Evolutionary conservation across 2,113 vertebrate species (phyloP).

Genomic region (Proterorhinus semilunaris): DNA sequence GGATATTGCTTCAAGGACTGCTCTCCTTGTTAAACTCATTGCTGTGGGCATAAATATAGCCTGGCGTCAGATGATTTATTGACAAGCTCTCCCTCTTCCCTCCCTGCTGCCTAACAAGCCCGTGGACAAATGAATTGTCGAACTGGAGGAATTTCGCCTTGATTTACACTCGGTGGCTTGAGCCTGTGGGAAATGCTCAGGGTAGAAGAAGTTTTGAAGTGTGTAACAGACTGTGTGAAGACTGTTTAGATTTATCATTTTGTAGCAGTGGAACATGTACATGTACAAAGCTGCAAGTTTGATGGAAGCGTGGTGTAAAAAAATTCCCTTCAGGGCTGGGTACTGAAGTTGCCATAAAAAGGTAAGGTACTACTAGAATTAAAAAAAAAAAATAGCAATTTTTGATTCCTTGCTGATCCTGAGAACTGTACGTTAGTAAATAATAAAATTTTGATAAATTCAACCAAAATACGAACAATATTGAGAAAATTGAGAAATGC

Average conservation of each 20-base stretch:
- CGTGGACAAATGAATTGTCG: constrained; percentile 68
- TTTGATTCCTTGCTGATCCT: too few species aligned
- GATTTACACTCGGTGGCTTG: constrained; percentile 62
- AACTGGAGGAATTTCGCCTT: constrained; percentile 61
- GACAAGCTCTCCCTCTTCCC: constrained; percentile 59
- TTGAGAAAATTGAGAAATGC: too few species aligned
- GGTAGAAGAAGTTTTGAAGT: constrained; percentile 17
- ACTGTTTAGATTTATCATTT: background rate
- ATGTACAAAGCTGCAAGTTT: too few species aligned
- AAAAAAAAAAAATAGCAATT: too few species aligned
- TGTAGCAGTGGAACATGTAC: background rate
- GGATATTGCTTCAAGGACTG: constrained; percentile 72
- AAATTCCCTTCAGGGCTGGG: too few species aligned
- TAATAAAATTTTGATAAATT: too few species aligned
- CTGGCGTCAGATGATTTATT: constrained; percentile 71
- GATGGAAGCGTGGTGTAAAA: too few species aligned
- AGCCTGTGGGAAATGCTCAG: constrained; percentile 48
- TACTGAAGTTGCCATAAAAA: too few species aligned
- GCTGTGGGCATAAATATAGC: constrained; percentile 69
- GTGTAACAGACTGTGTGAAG: background rate
- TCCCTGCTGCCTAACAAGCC: constrained; percentile 67
- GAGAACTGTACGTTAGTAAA: too few species aligned
- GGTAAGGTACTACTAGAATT: too few species aligned
- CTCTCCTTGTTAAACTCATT: constrained; percentile 70
- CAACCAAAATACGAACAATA: too few species aligned